These are phyloP conservation scores for Drosophila arawakana DNA, from an alignment of 1,140 invertebrate genomes.

Conservation along the genomic window DNA sequence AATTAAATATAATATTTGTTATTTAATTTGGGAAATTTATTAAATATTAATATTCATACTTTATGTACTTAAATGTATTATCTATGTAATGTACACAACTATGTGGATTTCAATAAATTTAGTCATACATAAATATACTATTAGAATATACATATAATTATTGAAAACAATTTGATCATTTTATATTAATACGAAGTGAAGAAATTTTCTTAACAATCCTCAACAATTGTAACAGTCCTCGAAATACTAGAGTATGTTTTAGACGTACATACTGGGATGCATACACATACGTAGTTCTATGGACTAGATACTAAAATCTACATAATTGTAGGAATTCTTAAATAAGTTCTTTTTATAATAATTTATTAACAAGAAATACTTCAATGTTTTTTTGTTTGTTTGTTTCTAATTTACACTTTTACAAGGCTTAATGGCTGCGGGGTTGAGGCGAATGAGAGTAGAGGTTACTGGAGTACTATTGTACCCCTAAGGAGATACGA, in stretches of 20 bases:
- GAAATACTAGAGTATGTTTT: slow-evolving; percentile 26
- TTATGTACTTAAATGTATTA: slow-evolving; percentile 11
- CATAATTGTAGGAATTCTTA: slow-evolving; percentile 24
- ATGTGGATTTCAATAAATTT: slow-evolving; percentile 16
- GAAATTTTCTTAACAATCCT: slow-evolving; percentile 39
- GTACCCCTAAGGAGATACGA: slow-evolving; percentile 6
- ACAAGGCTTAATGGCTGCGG: slow-evolving; percentile 9
- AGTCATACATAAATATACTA: slow-evolving; percentile 36
- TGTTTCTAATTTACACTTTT: slow-evolving; percentile 24
- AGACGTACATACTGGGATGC: neutral
- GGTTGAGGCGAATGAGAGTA: slow-evolving; percentile 15
- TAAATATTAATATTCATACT: slow-evolving; percentile 7
- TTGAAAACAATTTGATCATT: slow-evolving; percentile 33
- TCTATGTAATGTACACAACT: slow-evolving; percentile 25
- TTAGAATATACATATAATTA: slow-evolving; percentile 15
- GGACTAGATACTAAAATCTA: slow-evolving; percentile 45
- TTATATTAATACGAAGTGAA: slow-evolving; percentile 24
- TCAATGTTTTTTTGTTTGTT: slow-evolving; percentile 1
- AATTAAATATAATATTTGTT: neutral
- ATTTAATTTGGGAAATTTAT: slow-evolving; percentile 18
- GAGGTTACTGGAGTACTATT: slow-evolving; percentile 19
- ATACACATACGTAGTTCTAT: slow-evolving; percentile 13
- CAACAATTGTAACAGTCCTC: slow-evolving; percentile 36
- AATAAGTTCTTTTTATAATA: slow-evolving; percentile 23
- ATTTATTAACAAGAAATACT: slow-evolving; percentile 37